A percentile compares a stretch with the other conserved stretches of the same genome.
phyloP scores from a whole-genome alignment of 1,140 invertebrate genomes.

The Drosophila ambigua region DNA sequence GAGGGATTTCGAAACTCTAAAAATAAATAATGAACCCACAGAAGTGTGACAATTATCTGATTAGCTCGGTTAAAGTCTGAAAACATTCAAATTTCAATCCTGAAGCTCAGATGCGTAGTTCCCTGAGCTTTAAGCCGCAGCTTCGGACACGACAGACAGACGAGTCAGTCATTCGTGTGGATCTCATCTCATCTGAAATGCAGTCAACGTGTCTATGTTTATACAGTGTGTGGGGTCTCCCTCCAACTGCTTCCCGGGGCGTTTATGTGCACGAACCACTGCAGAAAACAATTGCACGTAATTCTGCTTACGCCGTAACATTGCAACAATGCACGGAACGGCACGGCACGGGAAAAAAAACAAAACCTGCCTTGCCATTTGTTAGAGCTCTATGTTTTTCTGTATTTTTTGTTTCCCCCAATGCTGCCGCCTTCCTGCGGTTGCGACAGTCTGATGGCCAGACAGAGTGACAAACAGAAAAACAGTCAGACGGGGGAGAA shows the following conservation, averaged over 20 bases:
- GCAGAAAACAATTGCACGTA: constrained; percentile 82
- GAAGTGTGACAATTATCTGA: too few species aligned
- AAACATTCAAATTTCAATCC: neutral
- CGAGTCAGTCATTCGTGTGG: constrained; percentile 49
- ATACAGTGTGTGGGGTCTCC: constrained; percentile 48
- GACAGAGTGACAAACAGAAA: constrained; percentile 34
- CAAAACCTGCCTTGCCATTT: constrained; percentile 52
- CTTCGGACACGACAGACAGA: constrained; percentile 39
- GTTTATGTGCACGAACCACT: constrained; percentile 76
- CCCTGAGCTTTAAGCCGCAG: constrained; percentile 3
- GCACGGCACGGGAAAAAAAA: constrained; percentile 22
- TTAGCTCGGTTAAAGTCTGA: too few species aligned
- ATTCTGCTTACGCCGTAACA: constrained; percentile 79
- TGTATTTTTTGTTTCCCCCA: constrained; percentile 27
- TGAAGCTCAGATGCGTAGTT: neutral
- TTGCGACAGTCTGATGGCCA: constrained; percentile 65
- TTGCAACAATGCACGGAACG: constrained; percentile 63
- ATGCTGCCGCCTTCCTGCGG: constrained; percentile 42
- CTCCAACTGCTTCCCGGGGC: constrained; percentile 36
- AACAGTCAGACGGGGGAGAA: constrained; percentile 9
- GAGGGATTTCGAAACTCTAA: neutral
- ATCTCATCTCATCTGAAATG: constrained; percentile 67
- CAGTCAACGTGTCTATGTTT: constrained; percentile 81
- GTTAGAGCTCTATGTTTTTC: constrained; percentile 40
- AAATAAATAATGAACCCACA: too few species aligned